Percentiles rank a stretch among this genome's conserved stretches.
Evolutionary conservation across 2,797 vertebrate species (phyloP).

Genomic region (Tenualosa ilisha): DNA sequence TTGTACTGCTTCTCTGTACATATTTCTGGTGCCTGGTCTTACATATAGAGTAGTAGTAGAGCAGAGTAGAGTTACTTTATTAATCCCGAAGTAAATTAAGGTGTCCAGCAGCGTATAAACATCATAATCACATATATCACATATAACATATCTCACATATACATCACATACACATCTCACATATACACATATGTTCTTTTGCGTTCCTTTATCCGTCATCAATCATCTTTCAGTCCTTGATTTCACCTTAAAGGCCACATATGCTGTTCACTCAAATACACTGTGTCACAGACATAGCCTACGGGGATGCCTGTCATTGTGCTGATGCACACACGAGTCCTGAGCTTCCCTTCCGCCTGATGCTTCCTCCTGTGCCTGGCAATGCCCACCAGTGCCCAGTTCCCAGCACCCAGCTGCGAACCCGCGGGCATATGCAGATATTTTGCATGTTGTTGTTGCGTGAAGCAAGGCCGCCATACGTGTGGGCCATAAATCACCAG

Average conservation of each 20-base stretch:
- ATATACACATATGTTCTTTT: too few relatives aligned
- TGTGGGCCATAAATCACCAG: not conserved
- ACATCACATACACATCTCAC: too few relatives aligned
- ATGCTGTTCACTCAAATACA: not conserved
- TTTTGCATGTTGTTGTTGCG: not conserved
- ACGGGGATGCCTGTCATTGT: not conserved
- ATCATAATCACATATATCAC: too few relatives aligned
- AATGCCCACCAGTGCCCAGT: not conserved
- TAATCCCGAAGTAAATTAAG: too few relatives aligned
- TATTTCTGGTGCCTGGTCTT: too few relatives aligned
- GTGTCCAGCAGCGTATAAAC: too few relatives aligned
- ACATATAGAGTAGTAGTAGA: too few relatives aligned
- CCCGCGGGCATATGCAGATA: not conserved
- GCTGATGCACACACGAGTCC: not conserved
- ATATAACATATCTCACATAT: too few relatives aligned
- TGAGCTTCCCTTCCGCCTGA: not conserved
- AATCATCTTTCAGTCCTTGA: not conserved
- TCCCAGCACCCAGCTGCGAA: not conserved
- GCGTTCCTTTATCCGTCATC: too few relatives aligned
- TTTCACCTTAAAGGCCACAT: not conserved
- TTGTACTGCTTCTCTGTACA: too few relatives aligned
- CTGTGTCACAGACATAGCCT: not conserved
- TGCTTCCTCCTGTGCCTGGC: not conserved
- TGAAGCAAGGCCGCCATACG: not conserved
- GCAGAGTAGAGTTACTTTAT: too few relatives aligned